phyloP scores from a whole-genome alignment of 1,140 invertebrate genomes.

The Trinorchestia longiramus region DNA sequence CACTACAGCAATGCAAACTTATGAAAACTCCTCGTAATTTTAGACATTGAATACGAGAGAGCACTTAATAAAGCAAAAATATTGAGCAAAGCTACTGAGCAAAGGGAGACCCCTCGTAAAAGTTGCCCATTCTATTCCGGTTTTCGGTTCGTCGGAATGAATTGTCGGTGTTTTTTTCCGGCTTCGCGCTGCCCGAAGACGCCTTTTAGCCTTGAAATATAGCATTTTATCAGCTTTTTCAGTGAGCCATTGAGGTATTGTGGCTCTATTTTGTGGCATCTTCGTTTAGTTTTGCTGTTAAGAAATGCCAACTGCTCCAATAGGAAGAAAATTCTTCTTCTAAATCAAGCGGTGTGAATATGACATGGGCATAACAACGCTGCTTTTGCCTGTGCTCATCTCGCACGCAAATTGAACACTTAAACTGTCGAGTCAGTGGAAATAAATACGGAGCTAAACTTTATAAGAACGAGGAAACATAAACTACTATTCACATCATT shows the following conservation, averaged over 20 bases:
- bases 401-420: too few species aligned
- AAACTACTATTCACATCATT: too few species aligned
- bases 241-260: not conserved
- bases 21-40: not conserved
- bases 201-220: not conserved
- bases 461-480: too few species aligned
- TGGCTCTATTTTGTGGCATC: not conserved
- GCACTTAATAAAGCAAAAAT: slow-evolving; percentile 1
- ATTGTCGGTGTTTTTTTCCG: not conserved
- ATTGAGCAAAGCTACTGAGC: not conserved
- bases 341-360: too few species aligned
- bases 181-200: not conserved
- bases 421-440: too few species aligned
- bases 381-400: too few species aligned
- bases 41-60: not conserved
- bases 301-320: not conserved
- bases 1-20: not conserved
- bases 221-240: not conserved
- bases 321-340: too few species aligned
- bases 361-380: too few species aligned
- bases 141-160: not conserved
- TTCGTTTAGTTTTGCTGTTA: not conserved
- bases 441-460: too few species aligned
- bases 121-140: not conserved
- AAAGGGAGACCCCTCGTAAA: slow-evolving; percentile 3